Evolutionary conservation across 2,888 invertebrate species (phyloP), one percentile per base, ranked within the genome.

Genomic region (Limnephilus marmoratus): DNA sequence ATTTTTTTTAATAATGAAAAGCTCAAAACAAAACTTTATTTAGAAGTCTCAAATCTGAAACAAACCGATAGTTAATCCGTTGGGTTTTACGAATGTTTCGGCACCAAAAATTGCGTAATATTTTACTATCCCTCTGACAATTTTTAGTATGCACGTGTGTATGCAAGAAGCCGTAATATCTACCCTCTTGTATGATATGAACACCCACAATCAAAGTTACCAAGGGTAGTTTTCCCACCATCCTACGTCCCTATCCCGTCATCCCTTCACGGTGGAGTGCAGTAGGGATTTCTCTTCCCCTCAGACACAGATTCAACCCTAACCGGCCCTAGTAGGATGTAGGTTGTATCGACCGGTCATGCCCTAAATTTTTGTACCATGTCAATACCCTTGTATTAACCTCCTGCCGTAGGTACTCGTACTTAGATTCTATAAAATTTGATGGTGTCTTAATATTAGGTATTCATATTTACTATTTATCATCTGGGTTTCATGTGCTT

Each of bases 301-400:
- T 80, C 80, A 89, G 88, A 89, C 81, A 89, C 88, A 89, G 88
- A 89, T 89, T 89, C 88, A 24, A 29, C 83, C 85, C 90, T 37
- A 34, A 37, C 31, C 34, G 18, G 85, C 80, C 90, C 88, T 91
- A 80, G 24, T n/a, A 68, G 68, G 68, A 68, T 89, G 80, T 89
- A 89, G 88, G 91, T 80, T 89, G 81, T 93, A 93, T 93, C 93
- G 93, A 93, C 93, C 93, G 91, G 53, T 89, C 37, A 41, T 93
- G 93, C 91, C 93, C 93, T 90, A 92, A 91, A 92, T 93, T 93
- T 93, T 93, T 93, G 92, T 85, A 85, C 91, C 89, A 91, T 93
- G 92, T 93, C 92, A 92, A 93, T 92, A 93, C 90, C 92, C 91
- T 90, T 91, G 91, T 93, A 90, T n/a, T 13, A 86, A 45, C 49